phyloP scores from a whole-genome alignment of 2,888 invertebrate genomes.

The Augochlorella aurata region DNA sequence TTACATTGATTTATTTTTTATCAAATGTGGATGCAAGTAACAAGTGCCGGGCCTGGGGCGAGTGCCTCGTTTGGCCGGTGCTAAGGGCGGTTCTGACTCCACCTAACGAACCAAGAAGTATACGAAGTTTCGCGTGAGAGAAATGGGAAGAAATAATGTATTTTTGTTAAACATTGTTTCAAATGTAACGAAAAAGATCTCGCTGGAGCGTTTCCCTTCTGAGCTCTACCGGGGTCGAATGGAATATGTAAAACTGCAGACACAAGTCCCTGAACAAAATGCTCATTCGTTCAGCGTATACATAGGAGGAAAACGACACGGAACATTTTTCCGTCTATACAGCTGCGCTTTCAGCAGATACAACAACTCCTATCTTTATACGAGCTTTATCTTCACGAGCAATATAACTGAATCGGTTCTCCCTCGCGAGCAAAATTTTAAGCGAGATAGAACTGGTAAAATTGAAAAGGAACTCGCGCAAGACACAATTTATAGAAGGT shows the following conservation, averaged over 20 bases:
- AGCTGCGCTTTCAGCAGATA: conserved; percentile 39
- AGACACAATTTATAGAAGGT: conserved; percentile 33
- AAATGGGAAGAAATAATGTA: neutral
- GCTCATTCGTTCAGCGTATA: conserved; percentile 16
- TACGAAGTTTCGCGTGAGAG: neutral
- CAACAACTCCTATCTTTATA: conserved; percentile 44
- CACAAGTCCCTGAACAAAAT: conserved; percentile 26
- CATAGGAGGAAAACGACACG: conserved; percentile 18
- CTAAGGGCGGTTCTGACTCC: no score
- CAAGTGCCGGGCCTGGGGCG: no score
- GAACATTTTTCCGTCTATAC: conserved; percentile 35
- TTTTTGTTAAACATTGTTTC: neutral
- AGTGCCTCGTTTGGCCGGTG: no score
- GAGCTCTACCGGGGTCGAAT: conserved; percentile 11
- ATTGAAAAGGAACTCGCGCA: conserved; percentile 36
- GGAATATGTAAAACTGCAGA: conserved; percentile 28
- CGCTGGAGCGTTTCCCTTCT: neutral
- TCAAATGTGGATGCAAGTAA: no score
- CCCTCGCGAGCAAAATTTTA: conserved; percentile 39
- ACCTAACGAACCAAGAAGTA: no score
- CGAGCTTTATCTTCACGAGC: conserved; percentile 39
- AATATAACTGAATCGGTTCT: conserved; percentile 44
- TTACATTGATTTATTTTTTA: no score
- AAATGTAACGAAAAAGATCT: neutral
- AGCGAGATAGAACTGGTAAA: conserved; percentile 25